Base-by-base conservation (phyloP, 2,113 vertebrate genomes). In the Zeus faber region DNA sequence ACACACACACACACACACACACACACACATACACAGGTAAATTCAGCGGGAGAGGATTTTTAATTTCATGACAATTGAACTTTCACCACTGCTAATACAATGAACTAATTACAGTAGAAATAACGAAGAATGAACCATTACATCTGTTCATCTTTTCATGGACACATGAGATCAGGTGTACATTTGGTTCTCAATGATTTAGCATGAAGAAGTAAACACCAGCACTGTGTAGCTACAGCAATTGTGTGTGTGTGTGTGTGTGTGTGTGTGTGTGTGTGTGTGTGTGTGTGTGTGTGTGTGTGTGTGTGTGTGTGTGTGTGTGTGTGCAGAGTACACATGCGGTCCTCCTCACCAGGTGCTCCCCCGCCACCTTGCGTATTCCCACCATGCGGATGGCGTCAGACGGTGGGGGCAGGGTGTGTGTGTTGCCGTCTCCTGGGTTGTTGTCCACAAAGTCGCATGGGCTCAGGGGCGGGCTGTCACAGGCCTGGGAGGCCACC, bases 371-470 rank as follows among this genome's bases (percentile, higher is more conserved):
- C 72, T 95, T 97, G 49, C 94, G 94, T 66, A 98, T 92, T 60
- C 96, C 95, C 87, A 98, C 96, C 95, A 98, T 97, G 63, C 95
- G 92, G 41, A 98, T 88, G 0, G 96, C 92, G 0, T 98, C 95
- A 0, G 94, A 89, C 2, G 91, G 92, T 2, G 92, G 89, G 0
- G 90, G 90, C 51, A 87, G 86, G 71, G 62, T 91, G 83, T 41
- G 54, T 1, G 62, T 50, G 33, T 53, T 62, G 23, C 49, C 48
- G 13, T 89, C 77, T 5, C 82, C 79, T 65, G 77, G 2, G 75
- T 83, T 24, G 16, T 83, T 58, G 9, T 93, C 94, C 77, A 91
- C 83, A 23, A 79, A 76, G 1, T 93, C 90, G 53, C 82, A 81
- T 1, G 87, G 88, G 74, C 93, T 96, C 2, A 89, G 83, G 0